These are phyloP conservation scores for Phytoseiulus persimilis DNA, from an alignment of 2,888 invertebrate species.

Conservation along the genomic window DNA sequence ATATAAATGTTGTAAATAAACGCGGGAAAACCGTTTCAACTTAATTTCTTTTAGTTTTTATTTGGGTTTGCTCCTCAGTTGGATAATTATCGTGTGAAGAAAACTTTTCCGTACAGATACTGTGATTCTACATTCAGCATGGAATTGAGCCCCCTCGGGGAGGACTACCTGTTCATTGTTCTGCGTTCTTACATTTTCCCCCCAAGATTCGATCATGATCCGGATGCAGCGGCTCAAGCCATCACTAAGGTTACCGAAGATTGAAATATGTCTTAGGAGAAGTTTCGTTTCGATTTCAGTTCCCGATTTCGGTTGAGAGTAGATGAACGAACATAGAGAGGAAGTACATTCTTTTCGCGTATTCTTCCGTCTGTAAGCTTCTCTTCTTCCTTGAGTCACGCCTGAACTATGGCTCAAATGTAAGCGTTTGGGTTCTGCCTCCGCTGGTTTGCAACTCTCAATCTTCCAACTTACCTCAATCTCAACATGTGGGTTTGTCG, in stretches of 20 bases:
- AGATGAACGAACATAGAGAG: background rate
- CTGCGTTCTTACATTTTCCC: too few relatives aligned
- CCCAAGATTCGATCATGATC: too few relatives aligned
- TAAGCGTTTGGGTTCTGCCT: background rate
- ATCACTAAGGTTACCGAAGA: too few relatives aligned
- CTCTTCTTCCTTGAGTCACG: background rate
- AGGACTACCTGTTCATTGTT: too few relatives aligned
- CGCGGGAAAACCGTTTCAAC: background rate
- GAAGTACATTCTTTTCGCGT: background rate
- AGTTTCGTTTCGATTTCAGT: background rate
- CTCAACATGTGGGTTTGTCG: background rate
- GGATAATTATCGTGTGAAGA: background rate
- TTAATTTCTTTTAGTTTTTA: background rate
- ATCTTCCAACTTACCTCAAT: background rate
- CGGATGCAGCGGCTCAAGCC: too few relatives aligned
- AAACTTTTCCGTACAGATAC: too few relatives aligned
- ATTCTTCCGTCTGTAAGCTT: background rate
- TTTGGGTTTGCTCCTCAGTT: background rate
- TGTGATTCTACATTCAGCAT: too few relatives aligned
- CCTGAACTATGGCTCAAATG: background rate
- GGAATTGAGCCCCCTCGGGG: too few relatives aligned
- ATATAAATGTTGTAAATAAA: background rate
- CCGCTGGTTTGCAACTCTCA: background rate
- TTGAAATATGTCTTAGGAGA: too few relatives aligned
- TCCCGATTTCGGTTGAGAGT: background rate